Evolutionary conservation across 2,113 vertebrate species (phyloP), one percentile per base, ranked within the genome.

Genomic region (Tragulus kanchil): DNA sequence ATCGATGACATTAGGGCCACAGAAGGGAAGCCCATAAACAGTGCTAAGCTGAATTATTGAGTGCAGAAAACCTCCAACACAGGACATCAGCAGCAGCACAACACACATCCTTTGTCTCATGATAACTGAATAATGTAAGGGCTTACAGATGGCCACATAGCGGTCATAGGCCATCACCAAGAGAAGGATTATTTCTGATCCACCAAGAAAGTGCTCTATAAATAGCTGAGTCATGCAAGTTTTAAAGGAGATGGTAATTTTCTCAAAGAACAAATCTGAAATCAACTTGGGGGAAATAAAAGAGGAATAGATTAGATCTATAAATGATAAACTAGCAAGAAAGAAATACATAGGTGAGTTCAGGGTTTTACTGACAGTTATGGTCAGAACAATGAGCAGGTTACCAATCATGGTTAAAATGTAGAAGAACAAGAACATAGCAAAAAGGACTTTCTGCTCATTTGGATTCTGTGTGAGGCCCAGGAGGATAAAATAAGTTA

Each of bases 141-240:
- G 97, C 56, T 97, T 94, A 16, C 94, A 95, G 82, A 97, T 97
- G 36, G 97, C 97, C 86, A 92, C 92, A 52, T 85, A 97, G 52
- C 83, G 7, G 50, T 97, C 96, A 82, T 73, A 97, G 69, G 96
- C 97, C 97, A 98, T 98, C 0, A 36, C 56, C 42, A 97, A 3
- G 7, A 98, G 93, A 77, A 98, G 85, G 9, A 88, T 79, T 19
- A 95, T 4, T 23, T 98, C 95, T 61, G 93, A 61, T 1, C 92
- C 88, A 48, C 93, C 93, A 10, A 97, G 94, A 26, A 94, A 83
- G 3, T 95, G 91, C 3, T 95, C 93, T 26, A 82, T 81, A 79
- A 98, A 97, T 3, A 98, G 84, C 42, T 97, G 90, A 0, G n/a
- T 50, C 85, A 96, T 84, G 21, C 94, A 97, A 23, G 23, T 42